phyloP scores from a whole-genome alignment of 2,797 vertebrate species.

The Pseudomugil tenellus region DNA sequence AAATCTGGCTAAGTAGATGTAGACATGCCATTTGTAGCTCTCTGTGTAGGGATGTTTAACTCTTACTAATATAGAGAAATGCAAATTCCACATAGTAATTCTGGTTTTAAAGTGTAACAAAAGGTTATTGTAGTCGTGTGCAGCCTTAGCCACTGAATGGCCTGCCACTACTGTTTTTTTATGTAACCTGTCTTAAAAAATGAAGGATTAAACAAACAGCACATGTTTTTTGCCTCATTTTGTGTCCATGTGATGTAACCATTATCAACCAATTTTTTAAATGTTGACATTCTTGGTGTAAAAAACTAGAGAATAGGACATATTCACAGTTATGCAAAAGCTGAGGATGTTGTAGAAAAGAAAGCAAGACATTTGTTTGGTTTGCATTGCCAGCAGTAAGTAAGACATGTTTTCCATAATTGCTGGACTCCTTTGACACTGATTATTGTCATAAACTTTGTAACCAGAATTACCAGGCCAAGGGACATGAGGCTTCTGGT shows the following conservation, averaged over 20 bases:
- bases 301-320: neutral
- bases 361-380: too few species aligned
- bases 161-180: neutral
- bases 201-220: neutral
- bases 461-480: too few species aligned
- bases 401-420: too few species aligned
- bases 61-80: neutral
- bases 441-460: too few species aligned
- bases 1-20: slow-evolving; percentile 51
- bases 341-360: too few species aligned
- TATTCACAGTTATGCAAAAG: too few species aligned
- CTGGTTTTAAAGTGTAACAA: neutral
- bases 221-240: neutral
- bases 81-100: neutral
- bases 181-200: neutral
- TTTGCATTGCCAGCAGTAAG: too few species aligned
- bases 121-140: too few species aligned
- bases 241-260: neutral
- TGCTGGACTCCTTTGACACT: too few species aligned
- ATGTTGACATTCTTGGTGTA: neutral
- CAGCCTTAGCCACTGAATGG: too few species aligned
- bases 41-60: slow-evolving; percentile 14
- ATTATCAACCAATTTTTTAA: neutral
- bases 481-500: too few species aligned
- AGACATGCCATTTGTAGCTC: slow-evolving; percentile 30